These are phyloP conservation scores for Solenopsis invicta DNA, from an alignment of 1,140 invertebrate genomes.

Conservation along the genomic window DNA sequence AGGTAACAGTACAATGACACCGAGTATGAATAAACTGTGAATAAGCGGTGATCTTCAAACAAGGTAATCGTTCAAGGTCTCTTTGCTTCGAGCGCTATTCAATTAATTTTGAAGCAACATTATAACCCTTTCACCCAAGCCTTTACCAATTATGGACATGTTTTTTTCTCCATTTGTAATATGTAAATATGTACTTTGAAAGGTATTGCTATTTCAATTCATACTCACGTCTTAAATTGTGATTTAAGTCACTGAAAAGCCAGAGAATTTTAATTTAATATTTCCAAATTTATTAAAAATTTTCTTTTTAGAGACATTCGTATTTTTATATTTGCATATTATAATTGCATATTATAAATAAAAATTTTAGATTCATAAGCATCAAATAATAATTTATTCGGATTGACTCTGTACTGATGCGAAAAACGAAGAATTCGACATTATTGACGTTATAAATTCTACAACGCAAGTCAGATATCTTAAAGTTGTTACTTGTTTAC, in stretches of 20 bases:
- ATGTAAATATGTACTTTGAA: slow-evolving; percentile 18
- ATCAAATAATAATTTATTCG: neutral
- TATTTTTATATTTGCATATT: neutral
- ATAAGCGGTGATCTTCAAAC: slow-evolving; percentile 17
- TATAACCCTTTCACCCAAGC: slow-evolving; percentile 10
- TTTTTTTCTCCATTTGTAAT: slow-evolving; percentile 11
- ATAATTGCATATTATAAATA: neutral
- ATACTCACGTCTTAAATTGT: neutral
- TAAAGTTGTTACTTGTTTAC: slow-evolving; percentile 19
- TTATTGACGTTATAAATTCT: slow-evolving; percentile 1
- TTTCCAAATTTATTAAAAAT: neutral
- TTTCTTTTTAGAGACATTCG: neutral
- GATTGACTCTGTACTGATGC: neutral
- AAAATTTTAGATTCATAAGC: neutral
- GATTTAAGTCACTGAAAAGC: neutral
- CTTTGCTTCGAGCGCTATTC: neutral
- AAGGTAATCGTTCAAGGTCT: slow-evolving; percentile 29
- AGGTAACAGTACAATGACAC: slow-evolving; percentile 20
- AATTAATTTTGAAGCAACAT: slow-evolving; percentile 20
- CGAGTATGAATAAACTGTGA: slow-evolving; percentile 45
- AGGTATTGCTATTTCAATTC: neutral
- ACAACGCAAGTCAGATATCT: slow-evolving; percentile 25
- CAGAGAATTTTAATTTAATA: neutral
- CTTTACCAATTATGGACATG: neutral
- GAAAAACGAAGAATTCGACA: neutral